Evolutionary conservation across 2,113 vertebrate species (phyloP).

Genomic region (Opisthocomus hoazin): DNA sequence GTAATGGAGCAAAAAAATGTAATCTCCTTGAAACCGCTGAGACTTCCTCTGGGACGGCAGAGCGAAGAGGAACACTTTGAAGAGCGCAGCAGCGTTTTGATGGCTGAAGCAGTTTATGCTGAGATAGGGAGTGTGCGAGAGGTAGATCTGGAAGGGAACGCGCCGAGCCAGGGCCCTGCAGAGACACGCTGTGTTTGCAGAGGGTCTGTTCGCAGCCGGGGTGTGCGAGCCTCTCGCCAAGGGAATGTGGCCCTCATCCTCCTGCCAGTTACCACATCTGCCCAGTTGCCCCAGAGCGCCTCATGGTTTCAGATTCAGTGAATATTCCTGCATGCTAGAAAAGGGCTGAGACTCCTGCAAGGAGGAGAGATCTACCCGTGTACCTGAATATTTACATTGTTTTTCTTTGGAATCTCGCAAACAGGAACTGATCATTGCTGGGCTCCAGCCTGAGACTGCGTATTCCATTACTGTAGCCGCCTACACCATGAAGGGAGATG

Average conservation of each 20-base stretch:
- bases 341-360: not conserved
- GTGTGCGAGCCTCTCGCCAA: not conserved
- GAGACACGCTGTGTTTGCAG: not conserved
- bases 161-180: not conserved
- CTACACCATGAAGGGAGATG: slow-evolving; percentile 98
- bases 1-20: not conserved
- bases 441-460: slow-evolving; percentile 91
- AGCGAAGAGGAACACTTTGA: slow-evolving; percentile 23
- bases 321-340: slow-evolving; percentile 22
- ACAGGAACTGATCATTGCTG: slow-evolving; percentile 94
- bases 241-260: not conserved
- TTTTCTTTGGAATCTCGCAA: not conserved
- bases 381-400: not conserved
- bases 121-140: not conserved
- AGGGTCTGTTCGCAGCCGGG: not conserved
- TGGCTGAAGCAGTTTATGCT: slow-evolving; percentile 13
- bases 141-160: not conserved
- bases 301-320: not conserved
- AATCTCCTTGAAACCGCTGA: slow-evolving; percentile 34
- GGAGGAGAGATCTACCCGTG: not conserved
- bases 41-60: not conserved
- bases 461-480: slow-evolving; percentile 97
- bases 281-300: not conserved
- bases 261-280: not conserved
- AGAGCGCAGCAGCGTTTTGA: not conserved